Evolutionary conservation across 2,888 invertebrate species (phyloP), one percentile per base, ranked within the genome.

Genomic region (Fragum whitleyi): DNA sequence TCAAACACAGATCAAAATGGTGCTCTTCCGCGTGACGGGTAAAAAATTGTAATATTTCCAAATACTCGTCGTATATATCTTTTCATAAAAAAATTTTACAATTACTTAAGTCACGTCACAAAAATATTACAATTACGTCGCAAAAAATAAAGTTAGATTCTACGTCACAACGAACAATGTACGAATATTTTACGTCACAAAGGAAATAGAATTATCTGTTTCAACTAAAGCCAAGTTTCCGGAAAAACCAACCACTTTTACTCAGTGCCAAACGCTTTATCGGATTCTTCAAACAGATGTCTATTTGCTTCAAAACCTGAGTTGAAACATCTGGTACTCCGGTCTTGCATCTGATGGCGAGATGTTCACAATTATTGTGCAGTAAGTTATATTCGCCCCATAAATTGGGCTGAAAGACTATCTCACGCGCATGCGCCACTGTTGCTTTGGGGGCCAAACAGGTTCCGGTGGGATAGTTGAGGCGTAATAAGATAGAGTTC

Each of bases 291-390:
- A 61, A 28, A 32, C 32, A 61, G 19, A 28, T 61, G 61, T 61
- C 61, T 28, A 61, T 61, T 9, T 61, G 32, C n/a, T 61, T 21
- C 26, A 61, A 28, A 29, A 61, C 61, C 32, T 61, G 61, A 0
- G 61, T 28, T 2, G 61, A 61, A 16, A 61, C 61, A 32, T 61
- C 61, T 1, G 16, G 1, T 1, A 61, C 32, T 16, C 82, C 82
- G 3, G 72, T 73, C 62, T 79, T 79, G 47, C 82, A 82, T 47
- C 26, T 61, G 0, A 73, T 79, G 0, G 78, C 82, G 67, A 82
- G 78, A 70, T 82, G 82, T 47, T 82, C 82, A 28, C 78, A 82
- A 32, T 82, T 82, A 51, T 82, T 82, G 1, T 0, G 47, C 11
- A 72, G 0, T 2, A 78, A 2, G 68, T 82, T n/a, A 23, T 73